A percentile compares a stretch with the other conserved stretches of the same genome.
Conservation (phyloP, 2,888 invertebrate genomes). For the Entomobrya multifasciata region DNA sequence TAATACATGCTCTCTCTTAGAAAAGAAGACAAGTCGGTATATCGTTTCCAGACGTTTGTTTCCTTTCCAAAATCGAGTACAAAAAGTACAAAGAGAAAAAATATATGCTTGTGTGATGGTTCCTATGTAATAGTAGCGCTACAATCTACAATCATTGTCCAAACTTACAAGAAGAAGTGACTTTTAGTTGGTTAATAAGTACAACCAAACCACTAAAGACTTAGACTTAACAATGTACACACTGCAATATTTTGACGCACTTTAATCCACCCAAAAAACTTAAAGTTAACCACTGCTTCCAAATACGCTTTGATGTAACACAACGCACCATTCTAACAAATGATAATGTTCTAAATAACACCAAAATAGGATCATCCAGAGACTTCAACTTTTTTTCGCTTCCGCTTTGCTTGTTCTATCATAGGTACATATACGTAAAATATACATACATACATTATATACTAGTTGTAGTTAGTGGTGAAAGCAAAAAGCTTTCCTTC, state of each 20-base stretch:
- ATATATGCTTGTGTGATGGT: too few species aligned
- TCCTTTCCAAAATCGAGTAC: slow-evolving; percentile 23
- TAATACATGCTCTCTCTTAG: not conserved
- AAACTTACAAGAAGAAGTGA: too few species aligned
- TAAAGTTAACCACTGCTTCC: not conserved
- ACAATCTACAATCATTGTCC: too few species aligned
- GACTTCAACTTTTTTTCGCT: slow-evolving; percentile 18
- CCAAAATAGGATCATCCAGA: slow-evolving; percentile 27
- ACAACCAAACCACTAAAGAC: too few species aligned
- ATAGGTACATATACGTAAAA: too few species aligned
- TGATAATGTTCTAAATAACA: slow-evolving; percentile 54
- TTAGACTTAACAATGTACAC: slow-evolving; percentile 21
- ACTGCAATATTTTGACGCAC: not conserved
- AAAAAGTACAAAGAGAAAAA: not conserved
- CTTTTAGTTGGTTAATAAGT: too few species aligned
- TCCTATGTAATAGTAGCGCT: too few species aligned
- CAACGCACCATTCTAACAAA: slow-evolving; percentile 10
- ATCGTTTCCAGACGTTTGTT: not conserved
- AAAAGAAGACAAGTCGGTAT: not conserved
- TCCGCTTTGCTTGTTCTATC: too few species aligned
- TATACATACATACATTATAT: slow-evolving; percentile 6
- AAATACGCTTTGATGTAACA: not conserved
- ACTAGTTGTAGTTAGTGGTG: not conserved
- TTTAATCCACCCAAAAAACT: not conserved
- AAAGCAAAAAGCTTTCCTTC: slow-evolving; percentile 10